Evolutionary conservation across 2,797 vertebrate species (phyloP), one percentile per base, ranked within the genome.

Genomic region (Toxotes lorentzi): DNA sequence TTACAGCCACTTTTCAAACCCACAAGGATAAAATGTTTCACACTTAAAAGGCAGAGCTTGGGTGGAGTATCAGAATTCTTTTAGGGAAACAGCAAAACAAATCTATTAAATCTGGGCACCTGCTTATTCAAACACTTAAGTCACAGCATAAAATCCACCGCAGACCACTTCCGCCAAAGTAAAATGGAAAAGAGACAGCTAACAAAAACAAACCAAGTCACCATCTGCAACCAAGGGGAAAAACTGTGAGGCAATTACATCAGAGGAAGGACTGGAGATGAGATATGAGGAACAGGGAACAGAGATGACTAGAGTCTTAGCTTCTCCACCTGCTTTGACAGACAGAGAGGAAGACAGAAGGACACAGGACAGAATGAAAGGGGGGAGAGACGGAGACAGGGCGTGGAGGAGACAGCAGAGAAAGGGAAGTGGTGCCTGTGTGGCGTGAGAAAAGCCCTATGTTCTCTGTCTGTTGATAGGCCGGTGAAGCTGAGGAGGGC

Each of bases 371-470:
- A 84, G 61, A 88, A 58, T 75, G 48, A 76, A 56, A 79, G 82
- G 80, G 38, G 65, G 38, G 70, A 77, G 68, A 69, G 78, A 79
- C 66, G 66, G 83, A 88, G 79, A 84, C 82, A 21, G 76, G 83
- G 87, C 30, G 82, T 74, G 83, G 82, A 87, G 73, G 87, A 92
- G 91, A 90, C 85, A 72, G 88, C 63, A 63, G 89, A 84, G 86
- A 86, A 76, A 78, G 80, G 58, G 74, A 89, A 90, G 86, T 70
- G 90, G 90, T 87, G 93, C 91, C 94, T 91, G 90, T 81, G 81
- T 88, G 94, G 91, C 92, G 90, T 94, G 93, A 93, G 93, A 94
- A 94, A 93, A 90, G 88, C 69, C 59, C 84, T 47, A 78, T 80
- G 83, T 89, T 90, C 74, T 66, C 87, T 80, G 81, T 76, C 73